These are phyloP conservation scores for Cosmorhoe ocellata DNA, from an alignment of 2,888 invertebrate species.

Conservation along the genomic window DNA sequence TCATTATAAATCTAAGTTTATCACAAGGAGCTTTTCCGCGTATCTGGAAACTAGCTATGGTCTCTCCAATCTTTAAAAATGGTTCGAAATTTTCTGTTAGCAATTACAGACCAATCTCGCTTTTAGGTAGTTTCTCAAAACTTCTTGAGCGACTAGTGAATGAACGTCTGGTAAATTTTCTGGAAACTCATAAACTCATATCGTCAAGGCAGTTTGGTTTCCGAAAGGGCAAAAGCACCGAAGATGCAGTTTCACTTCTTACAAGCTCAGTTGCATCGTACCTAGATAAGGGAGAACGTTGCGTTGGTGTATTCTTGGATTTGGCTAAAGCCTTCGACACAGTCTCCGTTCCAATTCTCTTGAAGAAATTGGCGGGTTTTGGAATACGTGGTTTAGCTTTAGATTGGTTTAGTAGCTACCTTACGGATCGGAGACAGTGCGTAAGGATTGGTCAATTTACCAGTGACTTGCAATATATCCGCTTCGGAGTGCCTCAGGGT, in stretches of 20 bases:
- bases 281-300: background rate
- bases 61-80: conserved; percentile 6
- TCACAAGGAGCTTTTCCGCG: conserved; percentile 2
- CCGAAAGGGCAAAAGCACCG: background rate
- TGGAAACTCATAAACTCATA: background rate
- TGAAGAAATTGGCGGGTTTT: background rate
- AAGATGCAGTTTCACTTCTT: background rate
- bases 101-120: conserved; percentile 8
- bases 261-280: background rate
- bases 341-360: background rate
- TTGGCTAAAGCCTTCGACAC: background rate
- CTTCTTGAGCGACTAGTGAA: conserved; percentile 2
- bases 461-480: background rate
- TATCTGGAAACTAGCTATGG: conserved; percentile 6
- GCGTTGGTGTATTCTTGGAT: conserved; percentile 7
- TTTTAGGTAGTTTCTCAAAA: background rate
- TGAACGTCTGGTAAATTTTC: background rate
- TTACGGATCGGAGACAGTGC: conserved; percentile 1
- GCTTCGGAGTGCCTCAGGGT: conserved; percentile 6
- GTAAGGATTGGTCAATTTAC: conserved; percentile 1
- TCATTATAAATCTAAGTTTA: conserved; percentile 2
- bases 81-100: background rate
- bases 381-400: conserved; percentile 5
- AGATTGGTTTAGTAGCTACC: conserved; percentile 9
- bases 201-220: conserved; percentile 8